These are phyloP conservation scores for Yponomeuta cagnagella DNA, from an alignment of 2,888 invertebrate species.

Conservation along the genomic window DNA sequence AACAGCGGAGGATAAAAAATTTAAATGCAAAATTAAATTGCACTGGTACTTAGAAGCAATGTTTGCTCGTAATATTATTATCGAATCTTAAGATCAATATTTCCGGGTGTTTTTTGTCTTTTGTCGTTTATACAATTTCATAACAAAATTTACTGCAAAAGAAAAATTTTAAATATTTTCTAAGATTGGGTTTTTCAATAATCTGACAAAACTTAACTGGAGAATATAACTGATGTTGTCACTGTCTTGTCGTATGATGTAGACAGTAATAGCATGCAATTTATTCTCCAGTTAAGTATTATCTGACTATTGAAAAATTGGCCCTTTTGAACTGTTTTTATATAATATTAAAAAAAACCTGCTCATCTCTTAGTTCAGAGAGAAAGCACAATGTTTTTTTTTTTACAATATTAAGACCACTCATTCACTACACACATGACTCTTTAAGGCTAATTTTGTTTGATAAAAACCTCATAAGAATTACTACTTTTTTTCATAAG, in stretches of 20 bases:
- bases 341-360: not conserved
- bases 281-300: too few relatives aligned
- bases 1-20: not conserved
- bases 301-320: too few relatives aligned
- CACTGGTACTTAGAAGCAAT: not conserved
- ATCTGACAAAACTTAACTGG: too few relatives aligned
- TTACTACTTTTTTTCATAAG: not conserved
- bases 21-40: not conserved
- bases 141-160: not conserved
- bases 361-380: too few relatives aligned
- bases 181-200: too few relatives aligned
- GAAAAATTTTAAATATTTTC: not conserved
- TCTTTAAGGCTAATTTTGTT: not conserved
- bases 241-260: too few relatives aligned
- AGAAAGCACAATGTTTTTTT: not conserved
- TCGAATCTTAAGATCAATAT: not conserved
- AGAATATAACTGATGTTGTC: too few relatives aligned
- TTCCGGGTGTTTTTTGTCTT: not conserved
- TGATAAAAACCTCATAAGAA: not conserved
- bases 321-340: not conserved
- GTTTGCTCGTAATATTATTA: not conserved
- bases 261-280: too few relatives aligned
- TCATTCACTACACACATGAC: constrained; percentile 8
- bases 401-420: not conserved
- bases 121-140: not conserved